Evolutionary conservation across 2,888 invertebrate species (phyloP).

Genomic region (Graphium colonna): DNA sequence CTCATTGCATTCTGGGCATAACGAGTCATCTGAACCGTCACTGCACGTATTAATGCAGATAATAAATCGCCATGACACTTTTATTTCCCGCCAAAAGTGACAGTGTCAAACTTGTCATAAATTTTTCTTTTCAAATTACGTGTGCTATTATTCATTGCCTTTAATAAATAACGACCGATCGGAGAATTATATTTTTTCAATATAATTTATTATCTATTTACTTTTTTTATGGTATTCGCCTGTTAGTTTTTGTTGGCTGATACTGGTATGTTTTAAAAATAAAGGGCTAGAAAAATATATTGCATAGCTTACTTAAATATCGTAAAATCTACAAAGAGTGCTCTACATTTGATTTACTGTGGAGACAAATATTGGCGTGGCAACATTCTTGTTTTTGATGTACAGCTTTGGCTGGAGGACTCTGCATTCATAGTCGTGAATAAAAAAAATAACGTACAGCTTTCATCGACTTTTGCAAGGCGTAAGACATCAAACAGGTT

Average conservation of each 20-base stretch:
- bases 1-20: slow-evolving; percentile 19
- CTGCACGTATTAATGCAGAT: slow-evolving; percentile 1
- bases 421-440: too few relatives aligned
- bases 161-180: background rate
- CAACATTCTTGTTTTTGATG: background rate
- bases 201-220: too few relatives aligned
- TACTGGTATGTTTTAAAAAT: too few relatives aligned
- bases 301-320: background rate
- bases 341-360: background rate
- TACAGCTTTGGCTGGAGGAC: too few relatives aligned
- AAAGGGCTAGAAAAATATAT: too few relatives aligned
- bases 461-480: too few relatives aligned
- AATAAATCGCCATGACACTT: background rate
- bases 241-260: too few relatives aligned
- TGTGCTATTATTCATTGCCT: background rate
- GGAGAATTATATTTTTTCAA: too few relatives aligned
- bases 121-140: background rate
- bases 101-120: background rate
- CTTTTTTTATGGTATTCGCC: too few relatives aligned
- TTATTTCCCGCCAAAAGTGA: slow-evolving; percentile 2
- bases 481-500: background rate
- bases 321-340: background rate
- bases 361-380: background rate
- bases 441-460: too few relatives aligned
- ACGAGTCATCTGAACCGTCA: slow-evolving; percentile 17